Base-by-base conservation (phyloP, 2,888 invertebrate genomes). In the Hypolimnas misippus region DNA sequence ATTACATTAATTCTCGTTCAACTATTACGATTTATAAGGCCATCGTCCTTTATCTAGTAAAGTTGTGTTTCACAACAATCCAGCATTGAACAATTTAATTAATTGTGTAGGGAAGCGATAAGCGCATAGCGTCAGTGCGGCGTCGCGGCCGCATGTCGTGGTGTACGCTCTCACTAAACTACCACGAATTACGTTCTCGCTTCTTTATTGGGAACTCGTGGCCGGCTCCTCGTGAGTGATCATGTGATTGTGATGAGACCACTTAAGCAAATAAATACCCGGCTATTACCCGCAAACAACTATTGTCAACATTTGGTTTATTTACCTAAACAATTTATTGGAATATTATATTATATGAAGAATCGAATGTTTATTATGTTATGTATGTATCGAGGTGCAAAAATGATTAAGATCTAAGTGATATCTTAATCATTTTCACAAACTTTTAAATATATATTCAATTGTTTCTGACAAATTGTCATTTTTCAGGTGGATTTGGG, bases 241-340 rank as follows among this genome's bases (percentile, higher is more conserved):
- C 91, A 91, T 88, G 88, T 91, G 90, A 91, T 82, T 83, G 83
- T 83, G 82, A 89, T 89, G 87, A 84, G 83, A 76, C 90, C 90
- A 91, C 89, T 91, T 91, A 87, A 91, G 85, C 87, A 85, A 91
- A 90, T 90, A 87, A 89, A 87, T 78, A 81, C 78, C 72, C 76
- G 72, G 74, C 79, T 75, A 73, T 76, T 79, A 76, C 77, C 78
- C 76, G 73, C 77, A 73, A 77, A 79, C 74, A 72, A 71, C 76
- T 77, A 77, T 76, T 77, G 80, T 77, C 79, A 82, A 84, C 81
- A 84, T 74, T 80, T 71, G 73, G 75, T 73, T 60, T 68, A 62
- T 56, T 62, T 61, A 65, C 40, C 14, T 42, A 46, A n/a, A 35
- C 16, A 53, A 60, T 51, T 57, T 50, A 31, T 53, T 29, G 14